Percentiles rank a stretch among this genome's conserved stretches.
phyloP scores from a whole-genome alignment of 2,113 vertebrate species.

The Onychostruthus taczanowskii region DNA sequence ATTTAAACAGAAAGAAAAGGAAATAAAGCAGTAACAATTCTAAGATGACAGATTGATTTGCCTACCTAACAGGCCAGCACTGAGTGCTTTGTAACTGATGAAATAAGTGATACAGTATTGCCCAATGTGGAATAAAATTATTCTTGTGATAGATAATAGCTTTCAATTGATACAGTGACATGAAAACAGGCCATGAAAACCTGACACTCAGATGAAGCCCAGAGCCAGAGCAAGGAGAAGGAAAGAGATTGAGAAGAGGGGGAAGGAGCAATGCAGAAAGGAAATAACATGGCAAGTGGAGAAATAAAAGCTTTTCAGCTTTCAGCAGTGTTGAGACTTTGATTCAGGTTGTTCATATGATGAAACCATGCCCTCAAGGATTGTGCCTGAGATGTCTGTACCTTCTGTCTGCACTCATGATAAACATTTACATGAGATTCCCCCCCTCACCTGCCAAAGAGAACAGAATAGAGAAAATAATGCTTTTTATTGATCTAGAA shows the following conservation, averaged over 20 bases:
- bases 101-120: background rate
- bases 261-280: background rate
- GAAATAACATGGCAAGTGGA: background rate
- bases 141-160: background rate
- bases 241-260: background rate
- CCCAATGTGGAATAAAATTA: background rate
- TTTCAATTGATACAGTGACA: background rate
- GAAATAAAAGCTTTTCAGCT: background rate
- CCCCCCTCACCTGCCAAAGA: background rate
- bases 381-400: background rate
- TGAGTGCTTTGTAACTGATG: background rate
- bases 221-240: background rate
- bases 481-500: background rate
- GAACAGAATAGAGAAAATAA: background rate
- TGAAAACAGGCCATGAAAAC: background rate
- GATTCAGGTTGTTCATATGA: background rate
- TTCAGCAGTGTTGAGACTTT: background rate
- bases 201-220: background rate
- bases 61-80: background rate
- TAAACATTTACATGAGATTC: background rate
- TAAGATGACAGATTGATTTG: constrained; percentile 7
- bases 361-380: background rate
- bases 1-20: background rate
- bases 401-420: background rate
- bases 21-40: background rate